Evolutionary conservation across 2,113 vertebrate species (phyloP), one percentile per base, ranked within the genome.

Genomic region (Esox niger): DNA sequence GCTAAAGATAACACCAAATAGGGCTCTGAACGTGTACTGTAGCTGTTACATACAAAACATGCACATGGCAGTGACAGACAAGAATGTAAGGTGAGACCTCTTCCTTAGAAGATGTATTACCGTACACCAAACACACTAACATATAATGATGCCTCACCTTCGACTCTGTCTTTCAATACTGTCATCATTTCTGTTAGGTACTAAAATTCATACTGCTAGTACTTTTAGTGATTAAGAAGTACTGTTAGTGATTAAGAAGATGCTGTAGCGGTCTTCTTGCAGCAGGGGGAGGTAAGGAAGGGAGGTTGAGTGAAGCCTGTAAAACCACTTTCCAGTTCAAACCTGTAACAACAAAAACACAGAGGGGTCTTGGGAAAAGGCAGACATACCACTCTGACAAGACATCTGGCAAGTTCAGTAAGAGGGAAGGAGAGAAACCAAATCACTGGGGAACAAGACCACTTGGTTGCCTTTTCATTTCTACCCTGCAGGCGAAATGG

Each of bases 361-460:
- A n/a, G 38, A 43, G 15, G 13, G 35, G 10, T 38, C 10, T 43
- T 43, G 38, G 38, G 38, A 15, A 43, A 43, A 43, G 68, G 64
- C 32, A 77, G 58, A 62, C 38, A 60, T 15, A 64, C 58, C 66
- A 73, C 43, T 62, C 64, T 56, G 69, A 70, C 54, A 72, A 75
- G 68, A 80, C 29, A 49, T 29, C 17, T 32, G 38, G 7, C 69
- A 47, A 49, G 10, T 38, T 49, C 55, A 68, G 35, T n/a, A 6
- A 57, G 26, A 47, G 59, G 30, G n/a, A 61, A 49, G 35, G 58
- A 46, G 58, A 30, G 17, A 31, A 9, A 63, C 21, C 49, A 68
- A 32, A 73, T 15, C n/a, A 61, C 67, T 52, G 60, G 52, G 56
- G 69, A 64, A 66, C 71, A 62, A 72, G 64, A 55, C 26, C 61